phyloP scores from a whole-genome alignment of 2,888 invertebrate species.

The Eilema caniola region DNA sequence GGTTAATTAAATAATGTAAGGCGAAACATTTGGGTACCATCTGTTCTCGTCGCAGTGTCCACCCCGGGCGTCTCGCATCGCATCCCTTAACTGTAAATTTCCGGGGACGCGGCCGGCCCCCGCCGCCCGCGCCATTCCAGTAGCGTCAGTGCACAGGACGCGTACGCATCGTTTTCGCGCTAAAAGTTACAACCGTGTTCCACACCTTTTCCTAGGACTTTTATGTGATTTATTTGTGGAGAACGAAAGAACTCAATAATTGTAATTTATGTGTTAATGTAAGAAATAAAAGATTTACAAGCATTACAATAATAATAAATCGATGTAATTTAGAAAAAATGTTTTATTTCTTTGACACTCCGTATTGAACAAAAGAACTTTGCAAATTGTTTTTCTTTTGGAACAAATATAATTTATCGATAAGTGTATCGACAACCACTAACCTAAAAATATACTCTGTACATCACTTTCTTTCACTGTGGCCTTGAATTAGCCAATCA shows the following conservation, averaged over 20 bases:
- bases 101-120: constrained; percentile 11
- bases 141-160: constrained; percentile 11
- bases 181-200: constrained; percentile 10
- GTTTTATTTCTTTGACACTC: too few relatives aligned
- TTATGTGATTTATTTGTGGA: constrained; percentile 11
- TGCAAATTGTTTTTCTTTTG: too few relatives aligned
- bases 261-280: constrained; percentile 11
- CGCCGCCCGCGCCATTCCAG: constrained; percentile 11
- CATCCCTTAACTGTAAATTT: constrained; percentile 11
- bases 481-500: too few relatives aligned
- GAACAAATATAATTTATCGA: too few relatives aligned
- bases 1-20: constrained; percentile 11
- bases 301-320: constrained; percentile 1
- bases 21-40: constrained; percentile 11
- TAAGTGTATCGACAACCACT: too few relatives aligned
- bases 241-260: constrained; percentile 10
- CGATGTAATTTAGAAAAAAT: too few relatives aligned
- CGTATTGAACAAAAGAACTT: too few relatives aligned
- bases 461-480: too few relatives aligned
- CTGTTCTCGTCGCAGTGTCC: constrained; percentile 11
- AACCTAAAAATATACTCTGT: too few relatives aligned
- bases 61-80: constrained; percentile 10
- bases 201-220: constrained; percentile 10
- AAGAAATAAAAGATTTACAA: constrained; percentile 11
- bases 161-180: constrained; percentile 10